Evolutionary conservation across 2,113 vertebrate species (phyloP).

Genomic region (Amazona guildingii): DNA sequence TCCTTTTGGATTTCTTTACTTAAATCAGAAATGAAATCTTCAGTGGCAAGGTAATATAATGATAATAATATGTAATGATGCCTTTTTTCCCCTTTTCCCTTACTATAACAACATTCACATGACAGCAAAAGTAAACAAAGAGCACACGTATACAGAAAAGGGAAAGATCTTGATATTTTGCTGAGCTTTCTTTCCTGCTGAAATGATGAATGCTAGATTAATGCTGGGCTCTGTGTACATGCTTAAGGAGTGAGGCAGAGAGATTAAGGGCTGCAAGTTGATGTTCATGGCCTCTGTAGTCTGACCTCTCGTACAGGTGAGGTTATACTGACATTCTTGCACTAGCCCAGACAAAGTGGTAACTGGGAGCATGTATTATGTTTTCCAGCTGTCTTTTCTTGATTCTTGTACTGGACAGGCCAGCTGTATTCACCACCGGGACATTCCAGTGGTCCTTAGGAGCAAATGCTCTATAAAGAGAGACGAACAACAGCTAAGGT

Average conservation of each 20-base stretch:
- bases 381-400: background rate
- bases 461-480: background rate
- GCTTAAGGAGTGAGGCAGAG: background rate
- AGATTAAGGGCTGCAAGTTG: background rate
- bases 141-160: background rate
- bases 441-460: accelerated
- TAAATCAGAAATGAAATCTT: background rate
- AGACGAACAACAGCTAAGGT: background rate
- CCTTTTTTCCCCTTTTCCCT: background rate
- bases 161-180: background rate
- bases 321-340: background rate
- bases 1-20: background rate
- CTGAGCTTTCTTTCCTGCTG: background rate
- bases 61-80: background rate
- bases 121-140: background rate
- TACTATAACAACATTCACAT: background rate
- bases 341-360: background rate
- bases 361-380: background rate
- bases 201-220: background rate
- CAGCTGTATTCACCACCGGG: background rate
- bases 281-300: background rate
- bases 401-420: background rate
- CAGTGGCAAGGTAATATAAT: background rate
- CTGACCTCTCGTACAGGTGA: background rate
- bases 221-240: background rate